Conservation (phyloP, 2,113 vertebrate genomes). For the Sigmodon hispidus region DNA sequence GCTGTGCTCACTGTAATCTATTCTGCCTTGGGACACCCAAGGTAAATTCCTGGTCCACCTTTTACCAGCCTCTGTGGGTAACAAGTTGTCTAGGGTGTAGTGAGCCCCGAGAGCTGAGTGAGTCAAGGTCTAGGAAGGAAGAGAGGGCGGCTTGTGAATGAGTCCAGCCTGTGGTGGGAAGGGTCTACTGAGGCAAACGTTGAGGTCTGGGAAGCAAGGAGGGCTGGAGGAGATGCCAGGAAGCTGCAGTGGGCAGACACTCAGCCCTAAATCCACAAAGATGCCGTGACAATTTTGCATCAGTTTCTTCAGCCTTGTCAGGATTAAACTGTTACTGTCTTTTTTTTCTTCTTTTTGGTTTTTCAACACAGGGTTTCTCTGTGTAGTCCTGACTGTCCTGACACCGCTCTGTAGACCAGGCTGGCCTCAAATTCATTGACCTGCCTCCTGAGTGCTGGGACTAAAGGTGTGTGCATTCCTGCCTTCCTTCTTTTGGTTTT, state of each 20-base stretch:
- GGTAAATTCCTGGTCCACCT: neutral
- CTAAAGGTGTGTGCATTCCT: too few relatives aligned
- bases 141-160: neutral
- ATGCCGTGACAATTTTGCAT: neutral
- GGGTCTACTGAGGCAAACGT: neutral
- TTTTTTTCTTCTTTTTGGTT: neutral
- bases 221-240: neutral
- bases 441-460: neutral
- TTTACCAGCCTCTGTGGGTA: neutral
- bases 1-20: neutral
- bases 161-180: accelerated
- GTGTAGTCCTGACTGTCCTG: neutral
- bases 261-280: neutral
- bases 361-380: neutral
- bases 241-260: neutral
- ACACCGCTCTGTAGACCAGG: neutral
- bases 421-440: neutral
- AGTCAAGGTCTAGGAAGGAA: neutral
- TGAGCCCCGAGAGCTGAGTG: neutral
- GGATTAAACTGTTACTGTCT: neutral
- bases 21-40: neutral
- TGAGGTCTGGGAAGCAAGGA: neutral
- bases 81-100: neutral
- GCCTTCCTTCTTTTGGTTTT: neutral
- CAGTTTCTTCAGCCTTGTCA: neutral